Evolutionary conservation across 2,888 invertebrate genomes (phyloP), one percentile per base, ranked within the genome.

Genomic region (Lepetodrilus schrolli): DNA sequence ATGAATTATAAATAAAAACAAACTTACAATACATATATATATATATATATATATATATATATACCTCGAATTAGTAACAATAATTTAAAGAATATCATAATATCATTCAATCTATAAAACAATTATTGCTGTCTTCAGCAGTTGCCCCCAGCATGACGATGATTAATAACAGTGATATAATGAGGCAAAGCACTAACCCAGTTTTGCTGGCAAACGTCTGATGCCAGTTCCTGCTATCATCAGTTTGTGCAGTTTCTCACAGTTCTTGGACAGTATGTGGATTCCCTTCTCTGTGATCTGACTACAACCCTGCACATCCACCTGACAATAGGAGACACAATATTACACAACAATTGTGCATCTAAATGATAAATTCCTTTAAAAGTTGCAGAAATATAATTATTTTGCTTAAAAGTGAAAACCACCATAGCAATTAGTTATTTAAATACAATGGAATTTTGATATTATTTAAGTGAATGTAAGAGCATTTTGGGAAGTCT

Each of bases 271-370:
- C 21, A 80, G 5, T 13, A 74, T 23, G 23, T 79, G 74, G 23
- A 85, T 37, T 0, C 82, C 80, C 20, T 80, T 82, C 58, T 86
- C 86, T 58, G 85, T 85, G 47, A 86, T 66, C 20, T 83, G 78
- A 7, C 65, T 58, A 70, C 84, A 84, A 0, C 82, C 86, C 74
- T 77, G 73, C 37, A 84, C n/a, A 26, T 82, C 76, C 20, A 83
- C 58, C 86, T 86, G 73, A n/a, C 7, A 72, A 76, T 30, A 23
- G 13, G 17, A 71, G 17, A 43, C 7, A 23, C 34, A 26, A 30
- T 7, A 7, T 17, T 36, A 37, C 34, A 34, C 30, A 50, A n/a
- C n/a, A n/a, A n/a, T n/a, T n/a, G n/a, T n/a, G n/a, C 3, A 38
- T 38, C 1, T 38, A 43, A 43, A 10, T n/a, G 10, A 43, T 3